phyloP scores from a whole-genome alignment of 2,797 vertebrate genomes.

The Melanogrammus aeglefinus region DNA sequence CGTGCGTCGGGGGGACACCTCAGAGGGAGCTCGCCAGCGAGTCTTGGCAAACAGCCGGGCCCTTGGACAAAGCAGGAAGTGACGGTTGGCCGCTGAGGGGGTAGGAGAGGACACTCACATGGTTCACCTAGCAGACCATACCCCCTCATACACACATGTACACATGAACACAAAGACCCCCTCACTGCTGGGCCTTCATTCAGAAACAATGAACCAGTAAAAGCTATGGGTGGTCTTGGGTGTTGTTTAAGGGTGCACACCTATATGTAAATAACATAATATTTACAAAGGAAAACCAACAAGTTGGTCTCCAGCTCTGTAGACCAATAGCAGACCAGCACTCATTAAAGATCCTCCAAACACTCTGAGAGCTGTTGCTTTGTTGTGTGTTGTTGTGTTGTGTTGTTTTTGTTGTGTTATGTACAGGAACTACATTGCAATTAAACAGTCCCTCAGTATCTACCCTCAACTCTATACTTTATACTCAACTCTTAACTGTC shows the following conservation, averaged over 20 bases:
- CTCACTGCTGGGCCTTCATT: too few species aligned
- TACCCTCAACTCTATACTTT: too few species aligned
- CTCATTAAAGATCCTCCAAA: too few species aligned
- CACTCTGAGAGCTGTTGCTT: not conserved
- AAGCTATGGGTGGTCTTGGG: too few species aligned
- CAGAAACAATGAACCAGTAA: too few species aligned
- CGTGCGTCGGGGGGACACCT: slow-evolving; percentile 40
- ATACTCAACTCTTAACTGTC: too few species aligned
- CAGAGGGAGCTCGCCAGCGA: slow-evolving; percentile 50
- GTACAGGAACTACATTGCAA: not conserved
- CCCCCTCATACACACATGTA: not conserved
- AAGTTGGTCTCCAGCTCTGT: not conserved
- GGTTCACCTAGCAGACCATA: not conserved
- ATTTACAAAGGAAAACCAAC: not conserved
- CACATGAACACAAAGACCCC: not conserved
- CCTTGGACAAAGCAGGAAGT: slow-evolving; percentile 46
- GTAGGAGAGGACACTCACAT: slow-evolving; percentile 9
- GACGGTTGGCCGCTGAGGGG: slow-evolving; percentile 20
- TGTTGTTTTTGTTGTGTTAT: not conserved
- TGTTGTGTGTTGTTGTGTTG: not conserved
- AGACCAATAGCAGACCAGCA: too few species aligned
- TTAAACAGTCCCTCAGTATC: too few species aligned
- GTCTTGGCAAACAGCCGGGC: slow-evolving; percentile 52
- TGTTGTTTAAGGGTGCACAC: not conserved
- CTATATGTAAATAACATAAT: not conserved